Evolutionary conservation across 2,888 invertebrate genomes (phyloP), one percentile per base, ranked within the genome.

Genomic region (Palloptera scutellata): DNA sequence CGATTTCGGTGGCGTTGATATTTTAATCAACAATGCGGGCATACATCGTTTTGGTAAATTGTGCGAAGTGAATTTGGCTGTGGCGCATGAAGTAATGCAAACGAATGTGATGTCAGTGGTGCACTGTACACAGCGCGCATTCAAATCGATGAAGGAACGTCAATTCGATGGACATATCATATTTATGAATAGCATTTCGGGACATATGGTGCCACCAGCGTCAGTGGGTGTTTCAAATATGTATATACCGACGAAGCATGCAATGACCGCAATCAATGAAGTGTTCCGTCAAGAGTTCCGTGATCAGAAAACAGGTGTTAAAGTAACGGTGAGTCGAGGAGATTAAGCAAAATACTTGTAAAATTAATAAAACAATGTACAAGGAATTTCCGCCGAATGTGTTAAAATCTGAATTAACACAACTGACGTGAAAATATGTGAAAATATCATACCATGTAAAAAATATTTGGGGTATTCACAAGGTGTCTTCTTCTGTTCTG

Each of bases 1-100:
- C 11, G 78, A 84, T 9, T 73, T 87, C 0, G 89, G 88, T 0
- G 87, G 88, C 1, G 84, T 87, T 1, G 87, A 88, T 77, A 84
- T 90, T 0, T 81, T 89, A 55, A 77, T 90, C 0, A 90, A 90
- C 75, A 89, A 88, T 76, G 89, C 89, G 0, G 82, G 79, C 9
- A 69, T 70, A 2, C 67, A 81, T 51, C 72, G 73, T 13, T 71
- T 75, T 13, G 77, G 79, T 70, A 73, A 75, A 1, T 45, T 75
- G 1, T 43, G 68, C 13, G 76, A 73, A 12, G 70, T 71, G 51
- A 42, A 70, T 52, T 53, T 73, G 3, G 20, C 53, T 8, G 70
- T 78, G 11, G 74, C 82, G 0, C 75, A 86, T 1, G 82, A 86
- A 67, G 81, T 82, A 13, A 11, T 71, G 8, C 65, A 69, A 51